phyloP scores from a whole-genome alignment of 2,888 invertebrate genomes.

The Lasius fuliginosus region DNA sequence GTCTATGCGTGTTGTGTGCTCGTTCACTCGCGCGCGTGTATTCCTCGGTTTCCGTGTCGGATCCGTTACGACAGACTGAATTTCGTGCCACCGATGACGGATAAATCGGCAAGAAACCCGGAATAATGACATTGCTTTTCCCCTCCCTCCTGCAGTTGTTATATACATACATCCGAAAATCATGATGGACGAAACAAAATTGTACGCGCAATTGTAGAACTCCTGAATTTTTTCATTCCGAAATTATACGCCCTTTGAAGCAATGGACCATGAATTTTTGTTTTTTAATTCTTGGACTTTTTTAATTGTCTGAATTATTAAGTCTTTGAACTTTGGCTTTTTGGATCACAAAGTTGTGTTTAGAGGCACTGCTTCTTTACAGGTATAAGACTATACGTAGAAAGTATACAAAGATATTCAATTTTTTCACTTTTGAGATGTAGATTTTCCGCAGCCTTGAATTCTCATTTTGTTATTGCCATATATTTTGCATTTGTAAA shows the following conservation, averaged over 20 bases:
- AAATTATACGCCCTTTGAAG: neutral
- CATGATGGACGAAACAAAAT: neutral
- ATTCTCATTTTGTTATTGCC: slow-evolving; percentile 23
- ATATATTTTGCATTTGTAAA: slow-evolving; percentile 46
- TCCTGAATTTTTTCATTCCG: neutral
- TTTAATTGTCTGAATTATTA: neutral
- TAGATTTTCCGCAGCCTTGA: slow-evolving; percentile 1
- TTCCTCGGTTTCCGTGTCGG: slow-evolving; percentile 18
- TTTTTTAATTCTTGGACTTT: neutral
- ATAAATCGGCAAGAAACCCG: slow-evolving; percentile 18
- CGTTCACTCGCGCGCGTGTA: slow-evolving; percentile 35
- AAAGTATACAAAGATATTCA: neutral
- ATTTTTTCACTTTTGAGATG: neutral
- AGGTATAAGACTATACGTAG: neutral
- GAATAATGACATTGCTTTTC: slow-evolving; percentile 2
- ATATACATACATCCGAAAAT: neutral
- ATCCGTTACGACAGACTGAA: slow-evolving; percentile 45
- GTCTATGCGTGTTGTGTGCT: slow-evolving; percentile 64
- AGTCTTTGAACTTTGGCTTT: neutral
- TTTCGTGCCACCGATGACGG: slow-evolving; percentile 26
- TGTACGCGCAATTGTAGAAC: neutral
- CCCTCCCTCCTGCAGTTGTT: neutral
- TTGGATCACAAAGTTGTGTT: neutral
- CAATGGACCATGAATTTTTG: neutral
- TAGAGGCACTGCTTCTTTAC: neutral